Conservation (phyloP, 2,888 invertebrate genomes). For the Rotaria macrura region DNA sequence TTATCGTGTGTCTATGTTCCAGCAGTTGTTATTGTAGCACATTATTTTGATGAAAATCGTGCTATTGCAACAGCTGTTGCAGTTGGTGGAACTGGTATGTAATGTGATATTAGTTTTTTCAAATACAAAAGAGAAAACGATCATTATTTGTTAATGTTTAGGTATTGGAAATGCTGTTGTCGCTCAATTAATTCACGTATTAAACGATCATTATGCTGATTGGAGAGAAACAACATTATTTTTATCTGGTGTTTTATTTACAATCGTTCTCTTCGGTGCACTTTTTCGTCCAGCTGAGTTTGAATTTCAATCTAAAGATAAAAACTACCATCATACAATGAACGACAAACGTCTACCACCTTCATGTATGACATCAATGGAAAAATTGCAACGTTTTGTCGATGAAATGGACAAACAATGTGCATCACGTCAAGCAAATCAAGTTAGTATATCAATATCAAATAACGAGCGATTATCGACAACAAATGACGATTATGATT, state of each 20-base stretch:
- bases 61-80: constrained; percentile 43
- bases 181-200: constrained; percentile 16
- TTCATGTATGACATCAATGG: constrained; percentile 14
- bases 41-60: constrained; percentile 48
- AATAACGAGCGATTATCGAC: not conserved
- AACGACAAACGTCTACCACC: constrained; percentile 7
- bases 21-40: constrained; percentile 47
- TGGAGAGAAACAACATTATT: constrained; percentile 29
- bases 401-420: not conserved
- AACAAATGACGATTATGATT: not conserved
- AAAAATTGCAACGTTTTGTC: constrained; percentile 16
- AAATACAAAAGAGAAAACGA: not conserved
- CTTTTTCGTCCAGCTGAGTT: constrained; percentile 23
- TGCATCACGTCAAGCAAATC: not conserved
- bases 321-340: constrained; percentile 20
- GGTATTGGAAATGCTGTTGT: constrained; percentile 29
- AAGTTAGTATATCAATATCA: not conserved
- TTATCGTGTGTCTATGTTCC: constrained; percentile 48
- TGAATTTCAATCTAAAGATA: constrained; percentile 38
- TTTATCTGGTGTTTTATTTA: constrained; percentile 13
- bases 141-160: not conserved
- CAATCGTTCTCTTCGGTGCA: constrained; percentile 22
- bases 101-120: no score
- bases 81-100: constrained; percentile 12
- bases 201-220: constrained; percentile 26